Percentiles rank a stretch among this genome's conserved stretches.
These are phyloP conservation scores for Sarcophaga caerulescens DNA, from an alignment of 2,888 invertebrate species.

Conservation along the genomic window DNA sequence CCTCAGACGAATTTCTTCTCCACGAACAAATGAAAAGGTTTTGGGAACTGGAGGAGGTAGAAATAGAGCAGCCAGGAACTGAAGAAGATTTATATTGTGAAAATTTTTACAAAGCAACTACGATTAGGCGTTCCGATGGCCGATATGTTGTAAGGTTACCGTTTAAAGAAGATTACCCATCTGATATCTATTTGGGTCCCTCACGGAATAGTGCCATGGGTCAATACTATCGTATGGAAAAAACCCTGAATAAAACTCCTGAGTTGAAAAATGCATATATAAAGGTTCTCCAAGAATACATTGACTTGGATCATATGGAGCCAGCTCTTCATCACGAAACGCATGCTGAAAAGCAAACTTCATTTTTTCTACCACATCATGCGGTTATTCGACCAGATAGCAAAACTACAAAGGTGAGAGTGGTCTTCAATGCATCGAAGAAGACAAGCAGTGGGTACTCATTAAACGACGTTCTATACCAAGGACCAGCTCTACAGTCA, in stretches of 20 bases:
- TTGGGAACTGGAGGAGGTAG: conserved; percentile 12
- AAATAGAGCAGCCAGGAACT: background rate
- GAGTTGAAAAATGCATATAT: background rate
- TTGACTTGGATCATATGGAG: conserved; percentile 8
- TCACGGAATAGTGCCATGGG: background rate
- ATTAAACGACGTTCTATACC: conserved; percentile 58
- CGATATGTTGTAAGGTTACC: conserved; percentile 28
- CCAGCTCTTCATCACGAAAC: background rate
- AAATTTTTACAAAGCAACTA: background rate
- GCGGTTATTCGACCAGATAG: conserved; percentile 57
- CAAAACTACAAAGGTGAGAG: conserved; percentile 58
- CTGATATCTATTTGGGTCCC: background rate
- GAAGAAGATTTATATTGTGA: background rate
- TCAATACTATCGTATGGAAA: conserved; percentile 27
- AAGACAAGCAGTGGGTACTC: conserved; percentile 36
- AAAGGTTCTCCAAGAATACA: conserved; percentile 7
- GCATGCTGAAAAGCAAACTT: background rate
- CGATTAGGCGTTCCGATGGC: background rate
- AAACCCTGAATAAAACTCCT: background rate
- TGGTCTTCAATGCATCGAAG: conserved; percentile 68
- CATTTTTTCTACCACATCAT: conserved; percentile 30
- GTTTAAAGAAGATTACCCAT: conserved; percentile 18
- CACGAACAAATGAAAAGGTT: background rate
- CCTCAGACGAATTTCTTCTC: background rate
- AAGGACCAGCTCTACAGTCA: conserved; percentile 58